Base-by-base conservation (phyloP, 2,888 invertebrate genomes). In the Eilema caniola region DNA sequence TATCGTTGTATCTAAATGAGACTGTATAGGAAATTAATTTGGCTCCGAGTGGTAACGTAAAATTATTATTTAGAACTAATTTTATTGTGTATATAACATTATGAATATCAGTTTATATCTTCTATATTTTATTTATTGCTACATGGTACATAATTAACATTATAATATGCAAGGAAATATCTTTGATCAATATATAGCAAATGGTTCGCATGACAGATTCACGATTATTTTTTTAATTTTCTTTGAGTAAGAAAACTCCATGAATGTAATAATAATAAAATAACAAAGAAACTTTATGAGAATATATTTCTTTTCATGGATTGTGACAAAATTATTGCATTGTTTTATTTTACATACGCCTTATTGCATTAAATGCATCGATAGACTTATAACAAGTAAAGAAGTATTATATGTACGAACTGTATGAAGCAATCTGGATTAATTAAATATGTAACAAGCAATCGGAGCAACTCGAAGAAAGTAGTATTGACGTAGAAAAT, bases 1-100 rank as follows among this genome's bases (percentile, higher is more conserved):
- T 86, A 84, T 80, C 78, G 80, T 76, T 80, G 79, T 76, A 75
- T 69, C 70, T 71, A 71, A 78, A 83, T 64, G 71, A 57, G 63
- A 33, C 62, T 24, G 25, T 66, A 61, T 63, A 73, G 71, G 62
- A 70, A 20, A 53, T 69, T 74, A 72, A 80, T 73, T 76, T 72
- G 62, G 70, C 67, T 57, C 63, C 74, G 56, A 71, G 37, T 41
- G 62, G 41, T 56, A 67, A 23, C 41, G 60, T 47, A 65, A 47
- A 41, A 28, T 24, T 64, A 59, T 53, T 56, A 66, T 62, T 62
- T 67, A 69, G 76, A 73, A 72, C 61, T 41, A 70, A 20, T 4
- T 62, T 20, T 33, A 23, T 63, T 41, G n/a, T n/a, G n/a, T n/a
- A 59, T 28, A 23, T 56, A 53, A 62, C 5, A 41, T 41, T 16